phyloP scores from a whole-genome alignment of 2,113 vertebrate species.

The Hystrix brachyura region DNA sequence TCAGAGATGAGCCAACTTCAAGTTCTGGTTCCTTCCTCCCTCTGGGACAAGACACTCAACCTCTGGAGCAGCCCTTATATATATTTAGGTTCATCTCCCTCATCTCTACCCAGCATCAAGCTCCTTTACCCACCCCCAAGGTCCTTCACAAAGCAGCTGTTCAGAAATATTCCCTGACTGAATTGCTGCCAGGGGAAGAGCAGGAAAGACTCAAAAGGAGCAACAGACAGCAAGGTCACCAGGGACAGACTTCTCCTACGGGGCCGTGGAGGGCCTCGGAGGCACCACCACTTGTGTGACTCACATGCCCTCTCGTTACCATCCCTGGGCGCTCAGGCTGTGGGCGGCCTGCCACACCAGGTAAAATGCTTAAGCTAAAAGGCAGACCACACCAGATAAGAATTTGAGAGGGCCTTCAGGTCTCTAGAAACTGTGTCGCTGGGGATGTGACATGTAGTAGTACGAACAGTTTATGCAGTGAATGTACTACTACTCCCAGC shows the following conservation, averaged over 20 bases:
- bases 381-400: not conserved
- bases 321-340: not conserved
- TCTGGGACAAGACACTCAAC: not conserved
- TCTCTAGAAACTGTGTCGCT: not conserved
- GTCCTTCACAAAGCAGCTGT: not conserved
- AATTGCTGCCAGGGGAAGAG: not conserved
- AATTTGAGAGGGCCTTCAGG: not conserved
- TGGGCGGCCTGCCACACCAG: not conserved
- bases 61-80: not conserved
- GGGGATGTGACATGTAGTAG: not conserved
- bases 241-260: not conserved
- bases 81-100: not conserved
- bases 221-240: rapidly evolving
- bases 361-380: not conserved
- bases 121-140: not conserved
- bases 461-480: not conserved
- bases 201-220: not conserved
- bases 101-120: not conserved
- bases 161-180: not conserved
- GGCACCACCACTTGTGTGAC: not conserved
- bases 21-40: not conserved
- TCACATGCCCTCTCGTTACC: not conserved
- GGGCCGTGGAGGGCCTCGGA: not conserved
- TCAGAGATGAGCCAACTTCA: not conserved
- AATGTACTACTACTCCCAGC: not conserved